These are phyloP conservation scores for Scortum barcoo DNA, from an alignment of 2,113 vertebrate genomes.

Conservation along the genomic window DNA sequence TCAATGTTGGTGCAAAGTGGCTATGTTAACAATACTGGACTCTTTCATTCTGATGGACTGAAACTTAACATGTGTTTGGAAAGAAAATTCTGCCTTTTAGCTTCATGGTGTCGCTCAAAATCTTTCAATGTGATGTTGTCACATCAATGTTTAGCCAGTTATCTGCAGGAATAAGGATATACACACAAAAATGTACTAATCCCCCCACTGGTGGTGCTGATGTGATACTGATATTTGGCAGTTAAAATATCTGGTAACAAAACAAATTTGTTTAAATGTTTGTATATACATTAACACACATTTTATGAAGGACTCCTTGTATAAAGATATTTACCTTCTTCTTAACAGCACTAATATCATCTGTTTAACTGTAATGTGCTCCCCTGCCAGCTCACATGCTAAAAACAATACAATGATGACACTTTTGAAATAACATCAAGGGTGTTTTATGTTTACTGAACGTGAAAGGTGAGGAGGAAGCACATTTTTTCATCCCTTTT, in stretches of 20 bases:
- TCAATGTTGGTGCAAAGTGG: neutral
- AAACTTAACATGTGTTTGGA: neutral
- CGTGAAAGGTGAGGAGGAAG: neutral
- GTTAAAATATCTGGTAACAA: too few relatives aligned
- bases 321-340: neutral
- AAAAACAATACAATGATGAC: neutral
- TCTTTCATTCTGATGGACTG: neutral
- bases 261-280: too few relatives aligned
- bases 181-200: neutral
- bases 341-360: neutral
- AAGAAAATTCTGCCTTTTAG: neutral
- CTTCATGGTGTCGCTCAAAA: neutral
- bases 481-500: neutral
- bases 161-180: neutral
- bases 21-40: accelerated
- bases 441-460: neutral
- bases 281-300: too few relatives aligned
- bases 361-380: neutral
- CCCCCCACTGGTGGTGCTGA: neutral
- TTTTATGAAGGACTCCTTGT: too few relatives aligned
- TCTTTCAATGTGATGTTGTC: neutral
- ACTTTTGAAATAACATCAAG: neutral
- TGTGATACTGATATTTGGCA: neutral
- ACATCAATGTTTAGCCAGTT: neutral
- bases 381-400: neutral